These are phyloP conservation scores for Probosciger aterrimus DNA, from an alignment of 2,113 vertebrate genomes.

Conservation along the genomic window DNA sequence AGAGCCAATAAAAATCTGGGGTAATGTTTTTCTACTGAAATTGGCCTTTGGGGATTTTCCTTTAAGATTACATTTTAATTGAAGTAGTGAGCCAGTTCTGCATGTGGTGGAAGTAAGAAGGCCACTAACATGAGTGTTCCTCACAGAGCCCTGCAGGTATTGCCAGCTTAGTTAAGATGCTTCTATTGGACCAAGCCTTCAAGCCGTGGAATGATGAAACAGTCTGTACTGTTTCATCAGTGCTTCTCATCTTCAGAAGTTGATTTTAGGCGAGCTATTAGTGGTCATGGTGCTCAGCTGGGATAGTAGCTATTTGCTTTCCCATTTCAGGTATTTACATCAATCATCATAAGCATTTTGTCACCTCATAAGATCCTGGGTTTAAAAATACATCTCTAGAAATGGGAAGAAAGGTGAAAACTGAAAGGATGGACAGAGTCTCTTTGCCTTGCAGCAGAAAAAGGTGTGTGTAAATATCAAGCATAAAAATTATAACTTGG, in stretches of 20 bases:
- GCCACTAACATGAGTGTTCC: background rate
- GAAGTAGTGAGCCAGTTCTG: conserved; percentile 49
- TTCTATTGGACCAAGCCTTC: conserved; percentile 20
- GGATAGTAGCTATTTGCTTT: conserved; percentile 3
- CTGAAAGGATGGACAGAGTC: background rate
- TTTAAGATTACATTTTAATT: conserved; percentile 73
- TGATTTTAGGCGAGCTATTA: background rate
- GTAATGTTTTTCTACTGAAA: conserved; percentile 67
- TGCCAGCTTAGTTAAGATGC: conserved; percentile 29
- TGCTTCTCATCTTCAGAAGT: background rate
- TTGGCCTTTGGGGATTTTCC: conserved; percentile 61
- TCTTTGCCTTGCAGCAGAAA: background rate
- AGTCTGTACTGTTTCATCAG: conserved; percentile 56
- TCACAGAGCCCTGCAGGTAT: conserved; percentile 11
- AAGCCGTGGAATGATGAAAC: conserved; percentile 57
- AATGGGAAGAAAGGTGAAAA: conserved; percentile 1
- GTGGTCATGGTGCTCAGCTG: background rate
- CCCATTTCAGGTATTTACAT: conserved; percentile 7
- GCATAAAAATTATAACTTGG: background rate
- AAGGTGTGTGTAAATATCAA: background rate
- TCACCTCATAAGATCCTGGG: background rate
- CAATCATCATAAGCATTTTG: conserved; percentile 8
- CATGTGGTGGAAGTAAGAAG: conserved; percentile 37
- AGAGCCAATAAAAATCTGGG: conserved; percentile 62
- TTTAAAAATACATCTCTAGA: background rate